Percentiles rank a stretch among this genome's conserved stretches.
Conservation (phyloP, 2,113 vertebrate species). For the Ahaetulla prasina region DNA sequence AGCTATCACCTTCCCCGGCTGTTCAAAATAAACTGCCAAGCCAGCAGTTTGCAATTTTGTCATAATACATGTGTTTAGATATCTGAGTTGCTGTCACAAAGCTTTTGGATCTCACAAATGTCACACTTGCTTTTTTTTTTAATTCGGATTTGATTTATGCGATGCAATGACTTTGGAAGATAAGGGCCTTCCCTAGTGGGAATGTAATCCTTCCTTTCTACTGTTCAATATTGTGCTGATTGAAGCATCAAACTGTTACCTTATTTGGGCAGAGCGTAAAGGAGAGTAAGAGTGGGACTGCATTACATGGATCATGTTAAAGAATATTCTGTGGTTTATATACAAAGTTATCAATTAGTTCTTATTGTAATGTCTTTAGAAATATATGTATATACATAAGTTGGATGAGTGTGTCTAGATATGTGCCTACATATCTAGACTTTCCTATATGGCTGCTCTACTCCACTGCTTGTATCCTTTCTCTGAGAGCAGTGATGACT, state of each 20-base stretch:
- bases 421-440: neutral
- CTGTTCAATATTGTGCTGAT: conserved; percentile 8
- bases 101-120: conserved; percentile 58
- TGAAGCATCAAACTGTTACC: conserved; percentile 18
- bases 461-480: neutral
- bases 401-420: neutral
- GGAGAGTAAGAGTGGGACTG: conserved; percentile 32
- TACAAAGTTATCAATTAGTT: neutral
- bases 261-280: neutral
- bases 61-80: conserved; percentile 66
- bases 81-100: conserved; percentile 52
- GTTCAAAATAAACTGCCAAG: conserved; percentile 69
- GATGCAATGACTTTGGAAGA: conserved; percentile 29
- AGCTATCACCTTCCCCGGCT: conserved; percentile 68
- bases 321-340: neutral
- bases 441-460: neutral
- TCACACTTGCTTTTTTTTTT: conserved; percentile 43
- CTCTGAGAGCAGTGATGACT: neutral
- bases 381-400: neutral
- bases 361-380: neutral
- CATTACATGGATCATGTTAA: neutral
- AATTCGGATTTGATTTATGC: conserved; percentile 41
- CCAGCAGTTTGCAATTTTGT: conserved; percentile 67
- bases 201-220: conserved; percentile 17
- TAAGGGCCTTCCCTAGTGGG: neutral